Evolutionary conservation across 1,140 invertebrate species (phyloP).

Genomic region (Atta cephalotes): DNA sequence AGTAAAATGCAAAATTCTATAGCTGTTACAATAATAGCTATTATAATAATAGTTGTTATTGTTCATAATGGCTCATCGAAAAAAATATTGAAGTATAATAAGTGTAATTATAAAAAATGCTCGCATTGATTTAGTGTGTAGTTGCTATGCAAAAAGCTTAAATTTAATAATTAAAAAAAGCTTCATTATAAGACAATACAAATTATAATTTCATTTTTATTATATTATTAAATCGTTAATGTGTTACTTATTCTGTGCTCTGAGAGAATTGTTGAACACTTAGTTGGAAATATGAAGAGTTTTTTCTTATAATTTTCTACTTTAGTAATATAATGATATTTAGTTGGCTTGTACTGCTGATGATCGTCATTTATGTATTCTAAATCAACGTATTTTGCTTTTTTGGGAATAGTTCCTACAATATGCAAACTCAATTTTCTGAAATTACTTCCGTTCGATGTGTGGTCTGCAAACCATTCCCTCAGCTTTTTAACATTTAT

Average conservation of each 20-base stretch:
- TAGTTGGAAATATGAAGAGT: slow-evolving; percentile 80
- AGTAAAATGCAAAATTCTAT: too few species aligned
- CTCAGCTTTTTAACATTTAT: slow-evolving; percentile 86
- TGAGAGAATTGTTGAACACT: not conserved
- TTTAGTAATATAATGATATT: slow-evolving; percentile 62
- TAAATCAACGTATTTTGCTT: slow-evolving; percentile 69
- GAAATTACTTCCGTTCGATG: slow-evolving; percentile 86
- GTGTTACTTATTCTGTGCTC: not conserved
- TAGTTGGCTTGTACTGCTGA: not conserved
- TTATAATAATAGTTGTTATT: too few species aligned
- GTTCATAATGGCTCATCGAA: too few species aligned
- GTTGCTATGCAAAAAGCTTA: too few species aligned
- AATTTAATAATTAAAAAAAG: not conserved
- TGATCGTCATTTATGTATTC: slow-evolving; percentile 57
- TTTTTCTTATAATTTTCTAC: slow-evolving; percentile 73
- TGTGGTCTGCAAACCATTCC: slow-evolving; percentile 88
- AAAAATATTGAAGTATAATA: too few species aligned
- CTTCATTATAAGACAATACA: slow-evolving; percentile 11
- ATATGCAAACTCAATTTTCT: slow-evolving; percentile 91
- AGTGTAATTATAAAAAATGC: too few species aligned
- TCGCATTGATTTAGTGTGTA: too few species aligned
- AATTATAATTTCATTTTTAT: slow-evolving; percentile 2
- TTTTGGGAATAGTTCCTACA: slow-evolving; percentile 69
- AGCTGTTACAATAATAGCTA: too few species aligned
- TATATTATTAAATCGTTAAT: not conserved